Percentiles rank a stretch among this genome's conserved stretches.
Conservation (phyloP, 2,888 invertebrate genomes). For the Amblyteles armatorius region DNA sequence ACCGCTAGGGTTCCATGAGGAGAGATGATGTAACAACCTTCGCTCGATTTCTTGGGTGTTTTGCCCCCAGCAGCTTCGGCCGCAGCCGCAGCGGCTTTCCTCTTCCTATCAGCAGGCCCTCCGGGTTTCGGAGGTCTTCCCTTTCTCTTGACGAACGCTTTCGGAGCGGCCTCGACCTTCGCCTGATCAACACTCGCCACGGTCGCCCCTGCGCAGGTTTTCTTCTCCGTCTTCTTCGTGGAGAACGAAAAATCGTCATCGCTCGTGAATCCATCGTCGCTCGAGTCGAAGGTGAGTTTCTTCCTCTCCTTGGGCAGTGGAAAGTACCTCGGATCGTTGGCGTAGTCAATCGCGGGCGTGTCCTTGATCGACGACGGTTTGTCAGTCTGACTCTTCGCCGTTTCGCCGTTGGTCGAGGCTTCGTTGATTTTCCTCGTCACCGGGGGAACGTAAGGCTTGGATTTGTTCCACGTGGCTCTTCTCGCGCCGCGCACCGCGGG, state of each 20-base stretch:
- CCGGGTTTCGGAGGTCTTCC: conserved; percentile 85
- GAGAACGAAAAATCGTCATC: conserved; percentile 85
- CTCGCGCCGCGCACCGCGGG: conserved; percentile 89
- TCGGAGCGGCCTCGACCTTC: conserved; percentile 63
- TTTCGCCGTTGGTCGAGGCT: conserved; percentile 73
- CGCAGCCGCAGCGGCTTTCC: conserved; percentile 83
- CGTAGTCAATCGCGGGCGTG: conserved; percentile 85
- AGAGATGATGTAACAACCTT: conserved; percentile 70
- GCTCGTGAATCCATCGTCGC: conserved; percentile 88
- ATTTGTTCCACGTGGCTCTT: conserved; percentile 89
- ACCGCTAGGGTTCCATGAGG: not conserved
- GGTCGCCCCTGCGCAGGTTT: conserved; percentile 30
- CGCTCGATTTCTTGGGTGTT: conserved; percentile 85
- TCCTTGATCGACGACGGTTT: conserved; percentile 83
- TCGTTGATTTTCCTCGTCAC: conserved; percentile 74
- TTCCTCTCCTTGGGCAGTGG: conserved; percentile 90
- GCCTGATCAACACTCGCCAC: conserved; percentile 36
- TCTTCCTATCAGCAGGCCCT: conserved; percentile 83
- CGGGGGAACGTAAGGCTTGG: conserved; percentile 80
- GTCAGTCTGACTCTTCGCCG: conserved; percentile 74
- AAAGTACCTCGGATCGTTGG: conserved; percentile 90
- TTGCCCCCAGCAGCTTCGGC: conserved; percentile 74
- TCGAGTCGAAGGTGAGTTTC: conserved; percentile 88
- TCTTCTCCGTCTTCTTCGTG: conserved; percentile 76
- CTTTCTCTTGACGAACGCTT: conserved; percentile 81